Base-by-base conservation (phyloP, 1,140 invertebrate genomes). In the Drosophila pectinifera region DNA sequence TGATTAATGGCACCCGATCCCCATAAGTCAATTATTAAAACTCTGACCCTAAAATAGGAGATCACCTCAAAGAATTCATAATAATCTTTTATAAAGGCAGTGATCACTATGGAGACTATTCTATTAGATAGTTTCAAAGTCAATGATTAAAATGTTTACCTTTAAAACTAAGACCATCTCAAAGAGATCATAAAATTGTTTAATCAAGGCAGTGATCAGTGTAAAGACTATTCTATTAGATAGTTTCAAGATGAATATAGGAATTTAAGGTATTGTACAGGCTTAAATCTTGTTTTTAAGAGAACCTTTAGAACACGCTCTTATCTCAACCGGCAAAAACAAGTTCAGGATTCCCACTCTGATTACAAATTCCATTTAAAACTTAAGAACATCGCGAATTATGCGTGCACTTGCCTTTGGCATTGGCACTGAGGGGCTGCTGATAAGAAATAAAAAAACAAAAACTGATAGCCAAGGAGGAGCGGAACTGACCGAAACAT, bases 401-500 rank as follows among this genome's bases (percentile, higher is more conserved):
- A 22, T 24, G 43, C 26, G 34, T 51, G 43, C 63, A 65, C 43
- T 65, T 8, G 59, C 28, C 59, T 67, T 67, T 67, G 63, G 22
- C 58, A 67, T 28, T 67, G 58, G 46, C 59, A 64, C 24, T 26
- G 13, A 2, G 28, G 5, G 11, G 11, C 1, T 14, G n/a, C 43
- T 68, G 59, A 68, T 68, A 68, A 68, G 58, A 31, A 64, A 48
- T 41, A 39, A 46, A 64, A 48, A 34, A 39, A 46, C 34, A 46
- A 38, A 45, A 39, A 24, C 42, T 41, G 64, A 68, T 68, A 68
- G 64, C 64, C 28, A 36, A 14, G 14, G 26, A 42, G 59, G 43
- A 67, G 18, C 59, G 59, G 59, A 68, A 41, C 64, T 68, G 59
- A 64, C 64, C 64, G 43, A 24, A 49, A 31, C 64, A 51, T 28